A percentile compares a stretch with the other conserved stretches of the same genome.
Evolutionary conservation across 2,113 vertebrate species (phyloP).

Genomic region (Muntiacus muntjak): DNA sequence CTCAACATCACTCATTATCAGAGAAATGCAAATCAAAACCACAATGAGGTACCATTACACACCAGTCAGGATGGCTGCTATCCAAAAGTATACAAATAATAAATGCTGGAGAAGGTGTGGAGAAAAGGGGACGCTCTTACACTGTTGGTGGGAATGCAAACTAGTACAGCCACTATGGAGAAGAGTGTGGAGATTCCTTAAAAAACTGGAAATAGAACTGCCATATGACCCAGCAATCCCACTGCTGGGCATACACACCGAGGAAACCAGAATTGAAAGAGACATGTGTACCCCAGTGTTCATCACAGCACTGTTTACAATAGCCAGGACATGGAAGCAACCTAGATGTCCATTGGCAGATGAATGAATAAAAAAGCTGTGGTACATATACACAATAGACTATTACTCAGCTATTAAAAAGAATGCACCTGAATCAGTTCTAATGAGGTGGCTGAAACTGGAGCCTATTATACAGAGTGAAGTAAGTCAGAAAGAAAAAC

Average conservation of each 20-base stretch:
- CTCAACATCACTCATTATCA: neutral
- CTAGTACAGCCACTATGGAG: neutral
- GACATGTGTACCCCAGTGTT: neutral
- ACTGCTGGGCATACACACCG: neutral
- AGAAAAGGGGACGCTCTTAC: neutral
- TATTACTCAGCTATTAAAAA: neutral
- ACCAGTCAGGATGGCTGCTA: neutral
- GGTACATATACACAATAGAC: neutral
- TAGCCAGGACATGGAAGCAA: neutral
- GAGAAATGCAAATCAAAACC: neutral
- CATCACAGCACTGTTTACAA: fast-evolving
- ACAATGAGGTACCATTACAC: neutral
- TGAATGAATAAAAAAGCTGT: neutral
- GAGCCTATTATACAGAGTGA: neutral
- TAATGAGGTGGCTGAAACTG: neutral
- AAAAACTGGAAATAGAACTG: neutral
- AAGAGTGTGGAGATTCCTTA: neutral
- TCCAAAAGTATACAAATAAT: neutral
- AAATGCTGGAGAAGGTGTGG: fast-evolving
- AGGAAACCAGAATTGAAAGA: neutral
- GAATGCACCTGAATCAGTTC: neutral
- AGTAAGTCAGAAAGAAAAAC: neutral
- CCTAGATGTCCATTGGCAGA: neutral
- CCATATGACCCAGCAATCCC: neutral
- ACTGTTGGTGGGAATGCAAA: neutral